Evolutionary conservation across 1,140 invertebrate species (phyloP), one percentile per base, ranked within the genome.

Genomic region (Nixonia krombeini): DNA sequence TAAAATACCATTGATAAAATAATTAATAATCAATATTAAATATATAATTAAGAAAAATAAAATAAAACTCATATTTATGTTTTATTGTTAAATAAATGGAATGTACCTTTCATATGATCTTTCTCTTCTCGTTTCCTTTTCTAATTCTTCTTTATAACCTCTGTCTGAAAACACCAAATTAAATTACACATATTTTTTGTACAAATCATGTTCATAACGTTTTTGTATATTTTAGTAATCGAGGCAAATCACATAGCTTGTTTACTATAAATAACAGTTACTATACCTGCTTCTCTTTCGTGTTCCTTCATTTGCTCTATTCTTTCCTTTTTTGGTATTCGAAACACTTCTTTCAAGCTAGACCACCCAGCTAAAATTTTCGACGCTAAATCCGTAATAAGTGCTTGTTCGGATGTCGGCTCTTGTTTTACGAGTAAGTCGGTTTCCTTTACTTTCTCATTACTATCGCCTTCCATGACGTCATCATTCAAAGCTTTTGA

Each of bases 271-370:
- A 35, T 29, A n/a, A 44, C 40, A 68, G 58, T 21, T 58, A 57
- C 71, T 67, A 69, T n/a, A 85, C 87, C 89, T 49, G 94, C 94
- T 87, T 96, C 94, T 51, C 93, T 85, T 82, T 97, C 95, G 74
- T 96, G 94, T 74, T 96, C 94, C 76, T 95, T 95, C 92, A 96
- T 94, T 80, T 95, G 92, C 76, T 96, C 93, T 37, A 96, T 92
- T 38, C 95, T 88, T 75, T 97, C 93, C 71, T 96, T 96, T 82
- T 97, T 97, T 6, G 97, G 97, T 74, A 99, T 99, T 80, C 94
- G 90, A 77, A 96, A 98, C 13, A 93, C 90, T 85, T 96, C 94
- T 84, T 95, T 94, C 8, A 97, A 86, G 72, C 88, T 90, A 2
- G 89, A 88, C 94, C 94, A 97, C 35, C 89, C 86, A 12, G 90